These are phyloP conservation scores for Hephaestus fuliginosus DNA, from an alignment of 2,797 vertebrate species.

Conservation along the genomic window DNA sequence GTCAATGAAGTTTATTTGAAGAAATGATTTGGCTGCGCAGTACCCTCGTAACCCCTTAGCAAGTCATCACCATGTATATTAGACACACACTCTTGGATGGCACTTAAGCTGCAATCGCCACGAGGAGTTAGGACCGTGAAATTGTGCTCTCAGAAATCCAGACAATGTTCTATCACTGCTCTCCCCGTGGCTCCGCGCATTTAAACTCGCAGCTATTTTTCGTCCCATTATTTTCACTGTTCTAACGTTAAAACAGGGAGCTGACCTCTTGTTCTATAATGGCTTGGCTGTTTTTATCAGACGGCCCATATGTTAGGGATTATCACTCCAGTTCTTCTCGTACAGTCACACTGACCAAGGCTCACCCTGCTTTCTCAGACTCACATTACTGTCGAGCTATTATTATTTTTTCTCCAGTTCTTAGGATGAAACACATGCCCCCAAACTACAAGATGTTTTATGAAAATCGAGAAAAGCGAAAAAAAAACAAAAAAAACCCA, in stretches of 20 bases:
- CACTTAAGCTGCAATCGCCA: constrained; percentile 68
- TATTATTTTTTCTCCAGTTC: constrained; percentile 4
- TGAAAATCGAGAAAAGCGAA: constrained; percentile 13
- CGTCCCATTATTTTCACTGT: constrained; percentile 58
- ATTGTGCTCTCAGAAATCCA: constrained; percentile 75
- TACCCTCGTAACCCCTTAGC: constrained; percentile 71
- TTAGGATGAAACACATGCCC: constrained; percentile 6
- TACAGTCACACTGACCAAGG: neutral
- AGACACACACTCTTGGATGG: constrained; percentile 75
- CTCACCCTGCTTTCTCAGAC: constrained; percentile 9
- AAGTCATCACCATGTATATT: constrained; percentile 81
- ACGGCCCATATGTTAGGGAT: constrained; percentile 49
- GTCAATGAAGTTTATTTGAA: constrained; percentile 74
- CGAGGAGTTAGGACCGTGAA: constrained; percentile 75
- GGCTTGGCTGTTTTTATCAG: constrained; percentile 44
- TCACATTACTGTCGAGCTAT: neutral
- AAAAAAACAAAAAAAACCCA: neutral
- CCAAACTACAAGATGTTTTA: neutral
- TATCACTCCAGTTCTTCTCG: constrained; percentile 16
- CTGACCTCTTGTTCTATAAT: constrained; percentile 50
- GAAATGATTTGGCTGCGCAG: constrained; percentile 61
- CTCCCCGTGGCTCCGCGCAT: constrained; percentile 49
- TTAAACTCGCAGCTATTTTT: constrained; percentile 63
- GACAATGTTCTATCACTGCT: constrained; percentile 64
- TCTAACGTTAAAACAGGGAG: constrained; percentile 55